Base-by-base conservation (phyloP, 2,888 invertebrate genomes). In the Drosophila pegasa region DNA sequence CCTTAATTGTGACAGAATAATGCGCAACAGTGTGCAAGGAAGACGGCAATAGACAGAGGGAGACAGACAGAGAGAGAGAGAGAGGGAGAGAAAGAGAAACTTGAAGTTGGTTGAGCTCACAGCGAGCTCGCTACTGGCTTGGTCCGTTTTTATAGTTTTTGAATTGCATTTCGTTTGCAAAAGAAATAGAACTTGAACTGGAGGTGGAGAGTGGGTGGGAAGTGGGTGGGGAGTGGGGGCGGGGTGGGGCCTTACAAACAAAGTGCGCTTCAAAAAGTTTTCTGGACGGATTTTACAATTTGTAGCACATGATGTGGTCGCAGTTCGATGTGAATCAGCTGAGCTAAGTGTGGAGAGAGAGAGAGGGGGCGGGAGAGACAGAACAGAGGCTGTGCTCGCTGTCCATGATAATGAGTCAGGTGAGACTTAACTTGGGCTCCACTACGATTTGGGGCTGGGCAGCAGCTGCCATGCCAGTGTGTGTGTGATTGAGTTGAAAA, bases 201-300 rank as follows among this genome's bases (percentile, higher is more conserved):
- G n/a, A n/a, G n/a, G n/a, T n/a, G n/a, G n/a, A n/a, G n/a, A n/a
- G n/a, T n/a, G n/a, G n/a, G n/a, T n/a, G n/a, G n/a, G n/a, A n/a
- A n/a, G n/a, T n/a, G n/a, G n/a, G n/a, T n/a, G n/a, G n/a, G n/a
- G n/a, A n/a, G n/a, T n/a, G n/a, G n/a, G n/a, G n/a, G n/a, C n/a
- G n/a, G n/a, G 63, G 55, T 55, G 20, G 37, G 18, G 47, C 48
- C 47, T 57, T 47, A 18, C n/a, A 25, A 61, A 63, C 57, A 63
- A 71, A 67, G 58, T 81, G 87, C 84, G 83, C 83, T 84, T 84
- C 83, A 84, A 87, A 83, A 77, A 81, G 83, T 81, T 87, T 87
- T 81, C 84, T 84, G 83, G 83, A 84, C 83, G 83, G 83, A 84
- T 84, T 79, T 87, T 84, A 81, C 87, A 87, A 77, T 84, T 84